phyloP scores from a whole-genome alignment of 2,888 invertebrate species.

The Taphrorychus bicolor region DNA sequence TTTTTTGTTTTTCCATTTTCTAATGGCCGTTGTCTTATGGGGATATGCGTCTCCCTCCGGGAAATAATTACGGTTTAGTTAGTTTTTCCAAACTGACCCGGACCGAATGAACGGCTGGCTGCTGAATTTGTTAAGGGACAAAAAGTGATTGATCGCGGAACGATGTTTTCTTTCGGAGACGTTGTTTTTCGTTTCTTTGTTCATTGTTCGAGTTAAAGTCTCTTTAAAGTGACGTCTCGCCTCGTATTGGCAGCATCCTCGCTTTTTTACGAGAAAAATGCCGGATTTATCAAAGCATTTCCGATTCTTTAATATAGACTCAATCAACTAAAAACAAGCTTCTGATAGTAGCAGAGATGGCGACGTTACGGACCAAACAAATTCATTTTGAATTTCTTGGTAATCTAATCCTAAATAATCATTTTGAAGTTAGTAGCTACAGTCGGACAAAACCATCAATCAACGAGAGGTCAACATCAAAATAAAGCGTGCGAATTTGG shows the following conservation, averaged over 20 bases:
- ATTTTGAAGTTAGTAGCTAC: too few relatives aligned
- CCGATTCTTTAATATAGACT: too few relatives aligned
- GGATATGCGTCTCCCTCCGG: not conserved
- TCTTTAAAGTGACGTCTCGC: not conserved
- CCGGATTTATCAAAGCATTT: not conserved
- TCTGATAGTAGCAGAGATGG: too few relatives aligned
- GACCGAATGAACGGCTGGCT: not conserved
- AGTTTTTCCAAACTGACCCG: constrained; percentile 1
- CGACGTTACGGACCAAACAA: too few relatives aligned
- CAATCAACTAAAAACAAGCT: too few relatives aligned
- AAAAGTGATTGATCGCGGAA: not conserved
- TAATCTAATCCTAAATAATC: too few relatives aligned
- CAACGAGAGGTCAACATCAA: too few relatives aligned
- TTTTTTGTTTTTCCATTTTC: constrained; percentile 25
- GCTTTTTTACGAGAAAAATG: not conserved
- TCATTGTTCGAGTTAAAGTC: not conserved
- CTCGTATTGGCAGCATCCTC: not conserved
- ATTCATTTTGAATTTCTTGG: too few relatives aligned
- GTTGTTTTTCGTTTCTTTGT: not conserved
- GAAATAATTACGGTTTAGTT: constrained; percentile 16
- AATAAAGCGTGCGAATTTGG: too few relatives aligned
- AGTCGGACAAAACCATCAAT: too few relatives aligned
- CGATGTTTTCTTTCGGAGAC: not conserved
- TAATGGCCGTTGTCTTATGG: constrained; percentile 18
- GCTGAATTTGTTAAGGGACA: not conserved